Percentiles rank a stretch among this genome's conserved stretches.
These are phyloP conservation scores for Menura novaehollandiae DNA, from an alignment of 2,113 vertebrate genomes.

Conservation along the genomic window DNA sequence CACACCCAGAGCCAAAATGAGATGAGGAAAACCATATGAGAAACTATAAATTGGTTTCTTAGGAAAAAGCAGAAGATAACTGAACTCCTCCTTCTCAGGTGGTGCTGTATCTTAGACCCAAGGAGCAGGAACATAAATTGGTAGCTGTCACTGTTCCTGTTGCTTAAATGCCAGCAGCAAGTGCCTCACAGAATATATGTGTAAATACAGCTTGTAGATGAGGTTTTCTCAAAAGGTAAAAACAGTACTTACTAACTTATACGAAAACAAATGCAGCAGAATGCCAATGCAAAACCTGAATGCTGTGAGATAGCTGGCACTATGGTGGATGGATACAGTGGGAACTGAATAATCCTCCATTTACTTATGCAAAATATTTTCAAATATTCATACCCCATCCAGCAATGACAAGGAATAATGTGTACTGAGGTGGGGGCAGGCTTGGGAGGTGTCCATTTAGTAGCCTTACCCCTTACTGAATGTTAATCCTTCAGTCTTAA, in stretches of 20 bases:
- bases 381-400: background rate
- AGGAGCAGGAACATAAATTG: background rate
- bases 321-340: background rate
- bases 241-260: background rate
- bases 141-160: background rate
- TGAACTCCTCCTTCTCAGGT: background rate
- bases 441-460: background rate
- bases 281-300: background rate
- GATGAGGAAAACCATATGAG: background rate
- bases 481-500: background rate
- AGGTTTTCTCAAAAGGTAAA: background rate
- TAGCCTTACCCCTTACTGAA: background rate
- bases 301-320: background rate
- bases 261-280: background rate
- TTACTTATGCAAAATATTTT: background rate
- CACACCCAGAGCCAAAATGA: background rate
- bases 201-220: background rate
- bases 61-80: background rate
- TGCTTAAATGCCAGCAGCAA: background rate
- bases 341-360: background rate
- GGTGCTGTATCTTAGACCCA: background rate
- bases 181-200: background rate
- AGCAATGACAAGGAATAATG: accelerated
- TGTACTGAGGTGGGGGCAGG: background rate
- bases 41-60: background rate